Conservation (phyloP, 2,797 vertebrate species). For the Chelonia mydas region DNA sequence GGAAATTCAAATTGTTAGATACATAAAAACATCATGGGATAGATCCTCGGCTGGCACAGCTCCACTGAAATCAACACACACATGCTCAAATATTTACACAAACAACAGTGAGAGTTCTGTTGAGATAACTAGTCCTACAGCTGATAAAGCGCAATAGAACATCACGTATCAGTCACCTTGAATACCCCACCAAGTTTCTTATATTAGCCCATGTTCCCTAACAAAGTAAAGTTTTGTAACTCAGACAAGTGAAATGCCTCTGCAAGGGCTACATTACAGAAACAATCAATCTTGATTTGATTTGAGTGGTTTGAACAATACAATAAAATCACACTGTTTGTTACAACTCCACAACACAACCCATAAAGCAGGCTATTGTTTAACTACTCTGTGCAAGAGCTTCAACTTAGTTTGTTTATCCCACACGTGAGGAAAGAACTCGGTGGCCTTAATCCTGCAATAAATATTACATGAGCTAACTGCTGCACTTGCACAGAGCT, state of each 20-base stretch:
- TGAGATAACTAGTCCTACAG: background rate
- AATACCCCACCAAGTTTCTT: background rate
- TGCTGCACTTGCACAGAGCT: fast-evolving
- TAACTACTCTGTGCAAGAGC: conserved; percentile 2
- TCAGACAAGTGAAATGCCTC: background rate
- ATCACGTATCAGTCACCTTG: background rate
- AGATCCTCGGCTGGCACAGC: background rate
- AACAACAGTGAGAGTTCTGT: background rate
- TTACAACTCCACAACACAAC: background rate
- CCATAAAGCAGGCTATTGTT: background rate
- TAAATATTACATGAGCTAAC: background rate
- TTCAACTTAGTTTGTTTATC: background rate
- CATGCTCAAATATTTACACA: background rate
- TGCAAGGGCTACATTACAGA: background rate
- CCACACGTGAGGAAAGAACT: background rate
- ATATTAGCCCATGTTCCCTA: background rate
- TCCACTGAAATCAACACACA: background rate
- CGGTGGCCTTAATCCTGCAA: background rate
- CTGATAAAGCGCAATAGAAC: background rate
- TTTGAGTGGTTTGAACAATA: background rate
- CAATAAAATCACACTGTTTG: background rate
- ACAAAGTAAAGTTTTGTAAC: background rate
- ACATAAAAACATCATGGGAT: background rate
- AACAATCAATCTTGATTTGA: fast-evolving
- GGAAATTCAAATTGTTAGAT: background rate